phyloP scores from a whole-genome alignment of 2,113 vertebrate genomes.

The Atlantisia rogersi region DNA sequence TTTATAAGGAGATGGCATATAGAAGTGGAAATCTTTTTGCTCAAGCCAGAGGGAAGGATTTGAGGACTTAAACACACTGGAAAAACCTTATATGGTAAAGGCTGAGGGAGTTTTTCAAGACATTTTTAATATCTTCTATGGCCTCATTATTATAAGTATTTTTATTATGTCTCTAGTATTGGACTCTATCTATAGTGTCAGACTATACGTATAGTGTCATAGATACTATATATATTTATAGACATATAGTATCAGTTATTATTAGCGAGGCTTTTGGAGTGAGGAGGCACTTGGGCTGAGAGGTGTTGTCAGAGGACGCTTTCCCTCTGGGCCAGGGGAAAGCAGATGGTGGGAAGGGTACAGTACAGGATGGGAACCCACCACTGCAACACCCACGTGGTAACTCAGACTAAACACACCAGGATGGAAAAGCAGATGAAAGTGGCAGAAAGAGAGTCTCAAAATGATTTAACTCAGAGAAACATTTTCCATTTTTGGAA shows the following conservation, averaged over 20 bases:
- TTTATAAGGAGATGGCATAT: conserved; percentile 12
- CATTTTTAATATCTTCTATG: not conserved
- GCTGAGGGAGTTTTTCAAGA: not conserved
- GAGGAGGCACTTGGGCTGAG: not conserved
- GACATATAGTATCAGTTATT: not conserved
- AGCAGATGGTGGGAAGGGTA: not conserved
- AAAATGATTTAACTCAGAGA: not conserved
- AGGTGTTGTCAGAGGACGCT: not conserved
- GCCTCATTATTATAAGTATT: not conserved
- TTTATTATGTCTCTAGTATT: not conserved
- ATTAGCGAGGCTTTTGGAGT: not conserved
- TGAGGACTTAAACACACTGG: not conserved
- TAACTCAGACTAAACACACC: not conserved
- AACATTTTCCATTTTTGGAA: not conserved
- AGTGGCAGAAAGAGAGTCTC: not conserved
- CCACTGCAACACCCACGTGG: not conserved
- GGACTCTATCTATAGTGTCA: not conserved
- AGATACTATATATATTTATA: not conserved
- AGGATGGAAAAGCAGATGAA: not conserved
- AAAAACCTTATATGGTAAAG: conserved; percentile 12
- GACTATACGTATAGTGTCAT: not conserved
- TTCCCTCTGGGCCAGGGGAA: not conserved
- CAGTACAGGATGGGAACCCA: rapidly evolving
- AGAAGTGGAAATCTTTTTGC: not conserved
- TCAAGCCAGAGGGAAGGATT: not conserved